Evolutionary conservation across 2,797 vertebrate species (phyloP), one percentile per base, ranked within the genome.

Genomic region (Xiphophorus birchmanni): DNA sequence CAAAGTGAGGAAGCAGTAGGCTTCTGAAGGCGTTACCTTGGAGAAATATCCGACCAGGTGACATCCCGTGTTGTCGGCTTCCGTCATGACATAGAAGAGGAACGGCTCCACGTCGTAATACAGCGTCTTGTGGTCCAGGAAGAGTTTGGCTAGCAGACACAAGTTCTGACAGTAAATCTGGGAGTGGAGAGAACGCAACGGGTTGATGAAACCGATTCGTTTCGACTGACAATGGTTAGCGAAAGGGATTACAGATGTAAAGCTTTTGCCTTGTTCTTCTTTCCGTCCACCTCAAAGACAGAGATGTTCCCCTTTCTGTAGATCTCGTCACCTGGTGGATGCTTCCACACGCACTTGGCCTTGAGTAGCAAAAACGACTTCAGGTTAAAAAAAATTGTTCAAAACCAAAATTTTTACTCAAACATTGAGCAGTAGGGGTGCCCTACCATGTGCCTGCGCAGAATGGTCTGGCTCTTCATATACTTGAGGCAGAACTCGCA

Each of bases 401-500:
- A 63, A 35, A 23, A 3, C 17, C 18, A 23, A 67, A 67, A 12
- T 42, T 42, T 26, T 0, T 35, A 40, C 48, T 10, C 47, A n/a
- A 26, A 54, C 11, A 11, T n/a, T 10, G 50, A 52, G 23, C 73
- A 12, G 18, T 42, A 75, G 18, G 37, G 11, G 1, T 44, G 21
- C 10, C 87, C 90, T 80, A 99, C 98, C 98, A 98, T 98, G 94
- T 99, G 98, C 26, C 97, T 94, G 35, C 97, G 96, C 42, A 99
- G 96, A 79, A 99, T 99, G 17, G 98, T 99, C 91, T 99, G 97
- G 88, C 98, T 99, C 96, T 99, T 99, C 97, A 99, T 99, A 52
- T 99, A 99, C 79, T 99, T 99, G 73, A 99, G 97, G 86, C 98
- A 99, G 94, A 99, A 99, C 91, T 99, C 98, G 67, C 98, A 99